Base-by-base conservation (phyloP, 2,797 vertebrate genomes). In the Phyllotis vaccarum region DNA sequence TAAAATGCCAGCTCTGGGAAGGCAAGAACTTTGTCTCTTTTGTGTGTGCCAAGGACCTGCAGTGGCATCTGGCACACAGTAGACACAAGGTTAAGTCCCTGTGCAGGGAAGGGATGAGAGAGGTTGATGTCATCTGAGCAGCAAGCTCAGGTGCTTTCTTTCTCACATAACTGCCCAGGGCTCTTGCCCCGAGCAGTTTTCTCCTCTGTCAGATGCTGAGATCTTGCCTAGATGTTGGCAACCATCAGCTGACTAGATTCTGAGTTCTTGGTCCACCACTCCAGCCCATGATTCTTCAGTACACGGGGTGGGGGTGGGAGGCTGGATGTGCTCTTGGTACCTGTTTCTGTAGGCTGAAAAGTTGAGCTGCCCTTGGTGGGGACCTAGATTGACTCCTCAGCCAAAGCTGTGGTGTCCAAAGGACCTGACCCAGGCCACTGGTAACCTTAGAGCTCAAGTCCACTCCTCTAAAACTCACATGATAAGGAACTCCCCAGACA, bases 1-100 rank as follows among this genome's bases (percentile, higher is more conserved):
- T 88, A 43, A 94, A 94, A 79, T 82, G 64, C 82, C 62, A 81
- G 83, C 46, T 85, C 27, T 9, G 13, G 58, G 24, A 85, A 54
- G 81, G n/a, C 46, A 74, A 66, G 82, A 19, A 37, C 64, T 89
- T 62, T 49, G 14, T 80, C 22, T 93, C 13, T 68, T 92, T 88
- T 89, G 17, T 74, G 9, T 82, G 80, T n/a, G 86, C 70, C 31
- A 58, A 17, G 75, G 58, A 79, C 76, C 74, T 76, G 70, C 46
- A 66, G 54, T 12, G 29, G 85, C 24, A 7, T 68, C 37, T 80
- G 93, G 60, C 43, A 43, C 17, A 1, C 68, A 29, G 62, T 19
- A 43, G 58, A 54, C 78, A 58, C 49, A 89, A 8, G 29, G 70
- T 64, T 86, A 86, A 64, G 62, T 75, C 85, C 68, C 62, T 17